Evolutionary conservation across 2,797 vertebrate species (phyloP).

Genomic region (Paguma larvata): DNA sequence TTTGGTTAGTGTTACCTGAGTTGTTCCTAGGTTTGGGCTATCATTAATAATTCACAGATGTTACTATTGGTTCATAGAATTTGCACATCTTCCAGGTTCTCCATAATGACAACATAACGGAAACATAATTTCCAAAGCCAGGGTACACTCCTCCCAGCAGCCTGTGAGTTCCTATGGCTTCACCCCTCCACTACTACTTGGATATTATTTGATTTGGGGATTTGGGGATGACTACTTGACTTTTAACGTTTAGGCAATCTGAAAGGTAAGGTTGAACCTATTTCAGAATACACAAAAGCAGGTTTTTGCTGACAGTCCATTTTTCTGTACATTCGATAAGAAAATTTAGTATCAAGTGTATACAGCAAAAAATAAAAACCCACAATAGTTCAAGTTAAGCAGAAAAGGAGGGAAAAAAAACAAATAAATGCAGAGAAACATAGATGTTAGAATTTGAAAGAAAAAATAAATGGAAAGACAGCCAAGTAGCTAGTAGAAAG

Average conservation of each 20-base stretch:
- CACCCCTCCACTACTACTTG: neutral
- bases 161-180: neutral
- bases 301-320: neutral
- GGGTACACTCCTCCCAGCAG: neutral
- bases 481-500: neutral
- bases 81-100: neutral
- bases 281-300: neutral
- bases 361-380: neutral
- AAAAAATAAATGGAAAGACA: neutral
- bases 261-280: neutral
- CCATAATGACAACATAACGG: neutral
- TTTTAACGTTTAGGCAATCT: conserved; percentile 14
- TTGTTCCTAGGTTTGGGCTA: neutral
- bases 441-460: neutral
- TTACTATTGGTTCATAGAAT: neutral
- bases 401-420: neutral
- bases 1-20: neutral
- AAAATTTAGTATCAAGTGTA: neutral
- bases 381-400: neutral
- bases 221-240: neutral
- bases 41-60: neutral
- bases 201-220: neutral
- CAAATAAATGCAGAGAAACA: neutral
- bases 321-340: neutral
- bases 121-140: neutral